phyloP scores from a whole-genome alignment of 2,888 invertebrate species.

The Drosophila anomalata region DNA sequence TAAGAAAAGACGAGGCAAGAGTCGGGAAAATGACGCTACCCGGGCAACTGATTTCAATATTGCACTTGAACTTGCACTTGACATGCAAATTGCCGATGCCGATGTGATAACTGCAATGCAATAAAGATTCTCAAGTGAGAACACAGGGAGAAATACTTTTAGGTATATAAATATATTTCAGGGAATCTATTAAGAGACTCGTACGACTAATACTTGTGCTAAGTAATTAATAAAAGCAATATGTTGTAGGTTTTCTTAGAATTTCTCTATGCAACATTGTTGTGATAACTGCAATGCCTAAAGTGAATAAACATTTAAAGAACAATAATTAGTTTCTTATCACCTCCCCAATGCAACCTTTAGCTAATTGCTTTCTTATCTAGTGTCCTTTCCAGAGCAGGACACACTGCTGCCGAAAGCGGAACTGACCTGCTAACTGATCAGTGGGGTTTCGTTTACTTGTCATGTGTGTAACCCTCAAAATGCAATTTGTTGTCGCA shows the following conservation, averaged over 20 bases:
- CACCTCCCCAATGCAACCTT: neutral
- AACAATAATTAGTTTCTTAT: neutral
- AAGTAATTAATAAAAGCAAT: no score
- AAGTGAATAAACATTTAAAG: conserved; percentile 1
- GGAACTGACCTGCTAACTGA: conserved; percentile 37
- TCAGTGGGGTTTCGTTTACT: conserved; percentile 25
- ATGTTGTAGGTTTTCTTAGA: no score
- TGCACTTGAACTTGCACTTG: conserved; percentile 74
- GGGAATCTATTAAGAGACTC: no score
- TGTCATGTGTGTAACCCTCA: conserved; percentile 51
- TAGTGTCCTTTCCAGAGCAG: conserved; percentile 2
- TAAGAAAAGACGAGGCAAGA: conserved; percentile 33
- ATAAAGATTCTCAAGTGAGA: conserved; percentile 18
- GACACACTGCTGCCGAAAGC: conserved; percentile 7
- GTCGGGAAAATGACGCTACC: conserved; percentile 31
- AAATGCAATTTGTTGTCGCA: conserved; percentile 59
- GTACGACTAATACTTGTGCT: no score
- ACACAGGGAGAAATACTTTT: neutral
- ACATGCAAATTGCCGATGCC: conserved; percentile 31
- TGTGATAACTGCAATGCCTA: conserved; percentile 19
- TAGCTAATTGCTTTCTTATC: neutral
- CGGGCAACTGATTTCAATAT: conserved; percentile 34
- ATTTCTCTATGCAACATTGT: neutral
- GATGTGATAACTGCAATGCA: conserved; percentile 24
- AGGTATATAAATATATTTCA: no score